Conservation (phyloP, 35 echinoderm and acorn worm genomes). For the Lytechinus pictus region DNA sequence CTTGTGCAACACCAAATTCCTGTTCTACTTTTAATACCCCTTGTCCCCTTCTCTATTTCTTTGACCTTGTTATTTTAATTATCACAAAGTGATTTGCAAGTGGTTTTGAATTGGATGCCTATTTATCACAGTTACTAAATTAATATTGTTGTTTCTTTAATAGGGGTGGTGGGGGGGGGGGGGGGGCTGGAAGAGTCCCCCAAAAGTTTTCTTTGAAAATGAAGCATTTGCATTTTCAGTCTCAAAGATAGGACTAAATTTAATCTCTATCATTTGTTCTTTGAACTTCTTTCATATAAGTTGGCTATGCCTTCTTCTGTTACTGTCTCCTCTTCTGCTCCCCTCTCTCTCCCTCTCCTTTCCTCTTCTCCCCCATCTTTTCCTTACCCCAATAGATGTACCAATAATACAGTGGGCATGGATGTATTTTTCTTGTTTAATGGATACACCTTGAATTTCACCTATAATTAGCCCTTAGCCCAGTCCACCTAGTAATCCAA, state of each 20-base stretch:
- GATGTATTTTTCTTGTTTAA: constrained; percentile 24
- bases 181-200: too few relatives aligned
- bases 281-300: too few relatives aligned
- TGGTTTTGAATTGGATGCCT: too few relatives aligned
- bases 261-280: too few relatives aligned
- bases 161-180: too few relatives aligned
- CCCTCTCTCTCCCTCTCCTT: not conserved
- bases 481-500: constrained; percentile 15
- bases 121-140: too few relatives aligned
- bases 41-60: not conserved
- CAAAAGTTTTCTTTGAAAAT: too few relatives aligned
- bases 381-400: not conserved
- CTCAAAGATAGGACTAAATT: too few relatives aligned
- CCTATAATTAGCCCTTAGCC: constrained; percentile 24
- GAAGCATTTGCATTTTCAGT: too few relatives aligned
- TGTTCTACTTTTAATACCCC: not conserved
- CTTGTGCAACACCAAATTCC: not conserved
- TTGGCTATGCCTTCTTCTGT: too few relatives aligned
- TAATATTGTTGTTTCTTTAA: not conserved
- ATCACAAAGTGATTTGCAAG: not conserved
- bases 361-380: not conserved
- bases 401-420: not conserved
- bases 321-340: too few relatives aligned
- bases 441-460: constrained; percentile 37
- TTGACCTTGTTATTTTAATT: not conserved